These are phyloP conservation scores for Acipenser transmontanus DNA, from an alignment of 2,797 vertebrate species.

Conservation along the genomic window DNA sequence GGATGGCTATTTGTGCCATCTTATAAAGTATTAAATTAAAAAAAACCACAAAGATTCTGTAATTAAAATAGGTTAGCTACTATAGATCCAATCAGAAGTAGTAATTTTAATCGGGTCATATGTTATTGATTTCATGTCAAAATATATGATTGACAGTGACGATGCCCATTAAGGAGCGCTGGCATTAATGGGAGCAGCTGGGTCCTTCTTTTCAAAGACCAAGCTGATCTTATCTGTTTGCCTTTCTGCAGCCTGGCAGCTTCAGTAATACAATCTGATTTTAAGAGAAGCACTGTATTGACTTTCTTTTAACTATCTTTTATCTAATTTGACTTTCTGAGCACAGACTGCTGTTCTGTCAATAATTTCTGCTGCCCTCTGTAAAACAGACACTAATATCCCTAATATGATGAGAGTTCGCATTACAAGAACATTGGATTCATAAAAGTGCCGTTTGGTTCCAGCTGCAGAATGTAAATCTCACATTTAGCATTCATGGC, in stretches of 20 bases:
- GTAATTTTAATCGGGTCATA: background rate
- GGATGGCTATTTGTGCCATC: too few relatives aligned
- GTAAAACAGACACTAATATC: constrained; percentile 40
- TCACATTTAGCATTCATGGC: constrained; percentile 29
- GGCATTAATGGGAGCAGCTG: constrained; percentile 20
- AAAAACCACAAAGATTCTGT: too few relatives aligned
- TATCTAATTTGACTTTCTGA: constrained; percentile 28
- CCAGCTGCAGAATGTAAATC: constrained; percentile 32
- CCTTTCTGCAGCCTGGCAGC: background rate
- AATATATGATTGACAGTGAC: constrained; percentile 8
- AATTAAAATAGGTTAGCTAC: too few relatives aligned
- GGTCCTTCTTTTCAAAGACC: constrained; percentile 4
- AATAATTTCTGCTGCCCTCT: constrained; percentile 35
- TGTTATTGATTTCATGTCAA: constrained; percentile 1
- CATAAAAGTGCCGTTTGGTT: constrained; percentile 21
- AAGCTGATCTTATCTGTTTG: background rate
- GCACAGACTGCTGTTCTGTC: constrained; percentile 28
- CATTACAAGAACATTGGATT: constrained; percentile 30
- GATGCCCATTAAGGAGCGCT: constrained; percentile 26
- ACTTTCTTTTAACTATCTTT: background rate
- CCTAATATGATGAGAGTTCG: constrained; percentile 32
- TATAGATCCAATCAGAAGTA: background rate
- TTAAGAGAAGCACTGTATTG: background rate
- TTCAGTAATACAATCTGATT: constrained; percentile 6
- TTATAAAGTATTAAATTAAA: too few relatives aligned